These are phyloP conservation scores for Bombyx mori DNA, from an alignment of 1,140 invertebrate genomes.

Conservation along the genomic window ASM3026992v2 NC_085113.1:11371501-11372000, in stretches of 20 bases:
- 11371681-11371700: slow-evolving; percentile 12
- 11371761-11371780: too few relatives aligned
- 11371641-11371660: not conserved
- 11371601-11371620: too few relatives aligned
- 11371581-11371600: not conserved
- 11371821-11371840: slow-evolving; percentile 30
- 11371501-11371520: slow-evolving; percentile 90
- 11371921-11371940: too few relatives aligned
- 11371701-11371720: not conserved
- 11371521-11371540: slow-evolving; percentile 85
- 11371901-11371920: too few relatives aligned
- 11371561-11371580: not conserved
- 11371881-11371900: not conserved
- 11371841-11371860: slow-evolving; percentile 1
- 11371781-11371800: slow-evolving; percentile 8
- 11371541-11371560: slow-evolving; percentile 44
- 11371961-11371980: too few relatives aligned
- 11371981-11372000: too few relatives aligned
- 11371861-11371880: not conserved
- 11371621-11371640: too few relatives aligned
- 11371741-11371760: too few relatives aligned
- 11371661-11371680: slow-evolving; percentile 12
- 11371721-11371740: too few relatives aligned
- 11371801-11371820: slow-evolving; percentile 21
- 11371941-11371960: too few relatives aligned